These are phyloP conservation scores for Urocolius indicus DNA, from an alignment of 2,113 vertebrate genomes.

Conservation along the genomic window DNA sequence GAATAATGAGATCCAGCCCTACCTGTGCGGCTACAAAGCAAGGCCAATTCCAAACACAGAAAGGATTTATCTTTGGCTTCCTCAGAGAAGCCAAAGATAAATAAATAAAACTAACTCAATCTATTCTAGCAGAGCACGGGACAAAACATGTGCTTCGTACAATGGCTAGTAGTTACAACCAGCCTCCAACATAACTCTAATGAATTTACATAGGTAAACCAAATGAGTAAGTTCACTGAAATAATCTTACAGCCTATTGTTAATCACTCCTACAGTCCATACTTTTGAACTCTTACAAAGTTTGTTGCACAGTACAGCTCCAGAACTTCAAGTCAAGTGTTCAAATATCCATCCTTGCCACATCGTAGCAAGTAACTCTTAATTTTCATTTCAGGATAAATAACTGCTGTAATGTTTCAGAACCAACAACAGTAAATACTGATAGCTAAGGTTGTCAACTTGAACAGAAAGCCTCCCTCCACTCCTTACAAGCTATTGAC, in stretches of 20 bases:
- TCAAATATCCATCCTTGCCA: neutral
- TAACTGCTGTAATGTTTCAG: neutral
- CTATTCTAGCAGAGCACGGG: neutral
- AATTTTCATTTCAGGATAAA: neutral
- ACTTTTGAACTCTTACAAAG: neutral
- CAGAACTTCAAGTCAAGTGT: neutral
- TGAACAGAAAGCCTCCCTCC: accelerated
- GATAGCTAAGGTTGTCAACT: neutral
- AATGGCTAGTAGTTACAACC: neutral
- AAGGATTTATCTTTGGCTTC: neutral
- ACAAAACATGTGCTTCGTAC: neutral
- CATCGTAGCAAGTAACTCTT: neutral
- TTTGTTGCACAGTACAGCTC: neutral
- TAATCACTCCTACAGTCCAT: neutral
- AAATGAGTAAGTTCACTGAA: neutral
- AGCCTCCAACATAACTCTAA: neutral
- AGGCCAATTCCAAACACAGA: neutral
- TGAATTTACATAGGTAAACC: neutral
- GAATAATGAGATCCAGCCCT: neutral
- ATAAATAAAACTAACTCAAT: neutral
- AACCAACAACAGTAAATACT: neutral
- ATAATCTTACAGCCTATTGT: neutral
- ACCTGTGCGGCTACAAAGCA: neutral
- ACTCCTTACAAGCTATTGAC: neutral
- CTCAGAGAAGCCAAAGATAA: neutral